Conservation (phyloP, 2,797 vertebrate species). For the Helarctos malayanus region DNA sequence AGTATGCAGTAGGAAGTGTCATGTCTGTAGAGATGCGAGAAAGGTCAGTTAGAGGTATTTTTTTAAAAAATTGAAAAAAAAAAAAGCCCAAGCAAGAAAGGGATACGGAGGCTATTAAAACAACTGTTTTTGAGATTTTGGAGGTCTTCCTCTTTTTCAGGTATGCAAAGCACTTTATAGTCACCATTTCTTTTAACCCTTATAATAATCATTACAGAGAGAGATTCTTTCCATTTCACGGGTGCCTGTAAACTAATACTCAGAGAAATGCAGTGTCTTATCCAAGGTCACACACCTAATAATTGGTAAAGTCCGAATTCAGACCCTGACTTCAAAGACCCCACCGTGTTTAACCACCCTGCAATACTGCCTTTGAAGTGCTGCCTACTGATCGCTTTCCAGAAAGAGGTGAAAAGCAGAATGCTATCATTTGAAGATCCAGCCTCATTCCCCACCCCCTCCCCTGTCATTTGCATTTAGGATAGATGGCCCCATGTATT, state of each 20-base stretch:
- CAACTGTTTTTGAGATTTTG: neutral
- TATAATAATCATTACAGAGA: neutral
- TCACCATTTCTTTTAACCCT: neutral
- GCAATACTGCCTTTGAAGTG: neutral
- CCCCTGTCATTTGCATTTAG: neutral
- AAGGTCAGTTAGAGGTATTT: constrained; percentile 31
- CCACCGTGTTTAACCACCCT: neutral
- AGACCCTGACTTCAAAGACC: neutral
- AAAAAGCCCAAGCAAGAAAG: neutral
- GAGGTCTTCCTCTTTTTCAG: neutral
- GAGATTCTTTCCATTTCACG: neutral
- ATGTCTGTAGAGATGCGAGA: neutral
- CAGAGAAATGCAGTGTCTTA: neutral
- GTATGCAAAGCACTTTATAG: neutral
- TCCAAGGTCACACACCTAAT: neutral
- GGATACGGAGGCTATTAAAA: neutral
- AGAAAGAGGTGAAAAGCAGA: neutral
- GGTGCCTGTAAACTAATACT: neutral
- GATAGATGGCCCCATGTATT: neutral
- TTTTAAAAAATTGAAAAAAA: neutral
- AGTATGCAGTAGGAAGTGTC: neutral
- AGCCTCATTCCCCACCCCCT: neutral
- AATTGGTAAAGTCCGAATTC: neutral
- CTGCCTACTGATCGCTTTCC: neutral
- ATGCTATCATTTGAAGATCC: neutral